phyloP scores from a whole-genome alignment of 2,888 invertebrate genomes.

The Nezara viridula region DNA sequence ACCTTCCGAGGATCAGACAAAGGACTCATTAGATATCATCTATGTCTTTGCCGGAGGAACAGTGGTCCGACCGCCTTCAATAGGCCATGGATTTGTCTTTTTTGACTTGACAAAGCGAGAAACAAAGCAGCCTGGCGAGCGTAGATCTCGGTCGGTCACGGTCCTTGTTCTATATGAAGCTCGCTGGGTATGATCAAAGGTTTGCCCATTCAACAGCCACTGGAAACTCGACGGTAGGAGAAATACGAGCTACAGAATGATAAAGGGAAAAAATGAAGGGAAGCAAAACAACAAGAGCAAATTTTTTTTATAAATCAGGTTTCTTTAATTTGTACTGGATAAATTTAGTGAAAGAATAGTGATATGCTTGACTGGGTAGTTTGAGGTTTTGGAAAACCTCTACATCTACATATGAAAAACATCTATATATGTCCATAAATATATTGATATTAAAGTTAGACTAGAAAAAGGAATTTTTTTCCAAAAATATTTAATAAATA shows the following conservation, averaged over 20 bases:
- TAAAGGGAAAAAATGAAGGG: not conserved
- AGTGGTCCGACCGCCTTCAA: not conserved
- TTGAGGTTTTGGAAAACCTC: too few relatives aligned
- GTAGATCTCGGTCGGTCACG: not conserved
- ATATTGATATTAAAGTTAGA: too few relatives aligned
- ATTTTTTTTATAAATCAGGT: not conserved
- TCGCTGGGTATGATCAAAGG: not conserved
- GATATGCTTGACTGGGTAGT: too few relatives aligned
- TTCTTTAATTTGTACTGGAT: too few relatives aligned
- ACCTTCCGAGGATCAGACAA: not conserved
- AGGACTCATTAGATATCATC: constrained; percentile 45
- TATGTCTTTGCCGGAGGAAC: constrained; percentile 16
- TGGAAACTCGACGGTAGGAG: not conserved
- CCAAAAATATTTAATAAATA: too few relatives aligned
- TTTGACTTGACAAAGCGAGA: constrained; percentile 15
- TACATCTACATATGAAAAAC: too few relatives aligned
- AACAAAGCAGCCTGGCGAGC: not conserved
- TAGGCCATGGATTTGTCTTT: not conserved
- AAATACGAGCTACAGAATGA: not conserved
- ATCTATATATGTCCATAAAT: too few relatives aligned
- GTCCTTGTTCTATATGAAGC: not conserved
- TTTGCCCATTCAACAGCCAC: not conserved
- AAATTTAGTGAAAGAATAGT: too few relatives aligned
- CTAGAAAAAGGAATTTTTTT: too few relatives aligned
- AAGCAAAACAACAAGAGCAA: not conserved